A percentile compares a stretch with the other conserved stretches of the same genome.
phyloP scores from a whole-genome alignment of 2,113 vertebrate species.

The Cryptotis parvus region DNA sequence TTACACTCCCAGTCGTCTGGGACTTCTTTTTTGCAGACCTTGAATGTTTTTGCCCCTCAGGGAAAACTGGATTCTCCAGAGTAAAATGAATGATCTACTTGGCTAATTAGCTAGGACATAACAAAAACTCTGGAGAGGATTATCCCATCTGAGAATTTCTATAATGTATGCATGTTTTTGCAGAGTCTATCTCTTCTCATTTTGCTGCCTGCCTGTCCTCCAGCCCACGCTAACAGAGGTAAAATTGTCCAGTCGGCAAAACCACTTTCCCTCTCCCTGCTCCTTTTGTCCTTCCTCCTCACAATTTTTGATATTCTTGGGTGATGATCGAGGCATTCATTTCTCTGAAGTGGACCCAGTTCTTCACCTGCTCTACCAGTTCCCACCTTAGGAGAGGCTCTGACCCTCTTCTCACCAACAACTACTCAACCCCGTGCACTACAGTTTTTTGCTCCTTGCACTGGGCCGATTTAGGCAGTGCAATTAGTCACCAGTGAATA shows the following conservation, averaged over 20 bases:
- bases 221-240: background rate
- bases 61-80: conserved; percentile 76
- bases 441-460: background rate
- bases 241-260: conserved; percentile 60
- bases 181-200: conserved; percentile 57
- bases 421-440: accelerated
- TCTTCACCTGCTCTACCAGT: background rate
- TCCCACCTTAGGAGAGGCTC: background rate
- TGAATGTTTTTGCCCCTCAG: conserved; percentile 52
- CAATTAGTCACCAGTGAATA: background rate
- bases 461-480: background rate
- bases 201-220: conserved; percentile 40
- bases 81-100: conserved; percentile 76
- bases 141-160: conserved; percentile 69
- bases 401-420: accelerated
- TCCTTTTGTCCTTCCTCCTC: background rate
- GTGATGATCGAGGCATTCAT: background rate
- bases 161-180: conserved; percentile 61
- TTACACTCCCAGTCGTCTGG: background rate
- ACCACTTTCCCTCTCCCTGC: background rate
- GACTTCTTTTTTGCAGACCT: conserved; percentile 72
- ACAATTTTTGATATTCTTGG: background rate
- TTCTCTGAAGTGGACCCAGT: background rate
- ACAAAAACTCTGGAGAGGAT: conserved; percentile 68
- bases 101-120: conserved; percentile 79